Conservation (phyloP, 2,888 invertebrate genomes). For the Andrena trimmerana region DNA sequence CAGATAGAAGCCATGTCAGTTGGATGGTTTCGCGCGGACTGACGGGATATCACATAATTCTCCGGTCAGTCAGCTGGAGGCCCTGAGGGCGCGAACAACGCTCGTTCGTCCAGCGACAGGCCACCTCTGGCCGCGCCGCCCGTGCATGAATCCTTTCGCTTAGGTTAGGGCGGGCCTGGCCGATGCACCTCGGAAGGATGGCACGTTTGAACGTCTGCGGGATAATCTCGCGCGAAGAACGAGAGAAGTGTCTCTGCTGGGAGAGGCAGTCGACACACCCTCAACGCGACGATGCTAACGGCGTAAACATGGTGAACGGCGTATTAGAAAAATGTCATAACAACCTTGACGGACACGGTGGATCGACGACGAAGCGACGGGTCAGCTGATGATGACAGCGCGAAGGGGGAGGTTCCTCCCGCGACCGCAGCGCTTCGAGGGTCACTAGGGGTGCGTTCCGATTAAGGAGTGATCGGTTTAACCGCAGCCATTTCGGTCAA, state of each 20-base stretch:
- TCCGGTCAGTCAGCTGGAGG: background rate
- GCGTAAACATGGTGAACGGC: constrained; percentile 27
- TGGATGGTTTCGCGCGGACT: constrained; percentile 21
- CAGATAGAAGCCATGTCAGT: constrained; percentile 81
- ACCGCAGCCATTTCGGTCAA: no score
- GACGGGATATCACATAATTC: constrained; percentile 73
- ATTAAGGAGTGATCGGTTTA: no score
- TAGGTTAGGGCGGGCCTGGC: constrained; percentile 34
- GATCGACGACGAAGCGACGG: constrained; percentile 53
- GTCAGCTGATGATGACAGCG: constrained; percentile 74
- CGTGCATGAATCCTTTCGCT: background rate
- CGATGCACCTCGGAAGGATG: background rate
- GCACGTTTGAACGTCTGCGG: background rate
- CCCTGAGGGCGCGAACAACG: constrained; percentile 9
- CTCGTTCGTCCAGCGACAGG: background rate
- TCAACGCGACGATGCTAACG: background rate
- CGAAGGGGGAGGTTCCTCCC: constrained; percentile 24
- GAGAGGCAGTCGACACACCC: background rate
- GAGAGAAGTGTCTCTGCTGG: background rate
- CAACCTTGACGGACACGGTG: constrained; percentile 55
- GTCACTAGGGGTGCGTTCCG: no score
- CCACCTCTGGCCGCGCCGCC: background rate
- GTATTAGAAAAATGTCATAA: constrained; percentile 36
- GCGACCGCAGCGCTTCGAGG: no score
- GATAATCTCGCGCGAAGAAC: constrained; percentile 9